These are phyloP conservation scores for Myotis findleyi DNA, from an alignment of 2,797 vertebrate species.

Conservation along the genomic window DNA sequence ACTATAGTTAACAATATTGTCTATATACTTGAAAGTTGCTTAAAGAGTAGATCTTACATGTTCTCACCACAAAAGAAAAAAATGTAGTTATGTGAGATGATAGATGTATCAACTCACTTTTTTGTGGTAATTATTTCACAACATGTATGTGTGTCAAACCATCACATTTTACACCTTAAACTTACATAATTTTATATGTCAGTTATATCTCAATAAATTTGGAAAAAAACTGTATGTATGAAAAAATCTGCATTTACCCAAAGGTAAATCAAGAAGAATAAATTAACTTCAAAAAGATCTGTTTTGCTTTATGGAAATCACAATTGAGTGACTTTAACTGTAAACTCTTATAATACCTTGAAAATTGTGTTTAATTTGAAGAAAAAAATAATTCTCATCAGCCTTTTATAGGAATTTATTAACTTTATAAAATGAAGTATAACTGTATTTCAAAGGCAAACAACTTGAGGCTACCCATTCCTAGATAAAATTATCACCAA, in stretches of 20 bases:
- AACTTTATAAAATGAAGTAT: conserved; percentile 7
- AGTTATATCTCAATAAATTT: not conserved
- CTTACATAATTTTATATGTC: not conserved
- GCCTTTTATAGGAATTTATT: conserved; percentile 51
- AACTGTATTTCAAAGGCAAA: conserved; percentile 32
- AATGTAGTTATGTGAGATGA: not conserved
- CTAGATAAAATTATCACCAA: conserved; percentile 38
- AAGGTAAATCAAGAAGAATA: conserved; percentile 47
- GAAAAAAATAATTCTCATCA: not conserved
- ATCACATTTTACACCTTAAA: not conserved
- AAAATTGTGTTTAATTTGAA: conserved; percentile 51
- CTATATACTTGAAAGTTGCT: not conserved
- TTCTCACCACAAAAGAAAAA: not conserved
- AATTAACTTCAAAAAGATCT: conserved; percentile 36
- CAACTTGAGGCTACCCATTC: not conserved
- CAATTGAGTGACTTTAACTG: not conserved
- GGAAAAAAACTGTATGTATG: not conserved
- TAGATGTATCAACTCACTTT: not conserved
- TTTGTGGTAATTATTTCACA: not conserved
- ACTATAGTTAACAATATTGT: not conserved
- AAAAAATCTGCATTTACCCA: conserved; percentile 38
- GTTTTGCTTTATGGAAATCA: conserved; percentile 23
- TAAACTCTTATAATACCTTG: not conserved
- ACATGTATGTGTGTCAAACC: not conserved
- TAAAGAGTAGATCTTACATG: not conserved